Evolutionary conservation across 1,140 invertebrate genomes (phyloP), one percentile per base, ranked within the genome.

Genomic region (Dolichoris vasculosae): DNA sequence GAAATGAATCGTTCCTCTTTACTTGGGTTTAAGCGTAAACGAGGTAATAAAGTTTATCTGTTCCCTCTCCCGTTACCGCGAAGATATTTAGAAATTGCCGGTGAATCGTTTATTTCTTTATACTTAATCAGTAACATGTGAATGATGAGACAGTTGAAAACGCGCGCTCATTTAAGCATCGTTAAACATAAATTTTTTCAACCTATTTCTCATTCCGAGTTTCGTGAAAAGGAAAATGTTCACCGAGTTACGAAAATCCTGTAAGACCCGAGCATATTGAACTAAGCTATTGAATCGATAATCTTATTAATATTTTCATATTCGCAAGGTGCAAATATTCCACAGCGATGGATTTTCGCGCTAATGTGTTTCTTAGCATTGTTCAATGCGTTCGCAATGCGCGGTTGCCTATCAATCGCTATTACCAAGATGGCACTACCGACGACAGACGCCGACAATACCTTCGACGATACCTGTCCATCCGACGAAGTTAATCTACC

Each of bases 371-470:
- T 98, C 90, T 90, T 97, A 86, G 97, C 96, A 30, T 95, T 97
- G 40, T 95, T 96, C 43, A 97, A 97, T 90, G 96, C 97, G 4
- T 98, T 98, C 90, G 96, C 97, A 23, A 97, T 98, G 96, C 94
- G 98, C 46, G 96, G 97, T 2, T 97, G 97, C 88, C 94, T 99
- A 13, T 98, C 97, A 87, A 95, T 98, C 38, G 97, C 97, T 7
- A 98, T 99, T 88, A 98, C 98, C 26, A 96, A 97, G 89, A 98
- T 99, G 97, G 96, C 96, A 0, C 63, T 90, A 0, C 91, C 92
- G 46, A 55, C 81, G 0, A 40, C 32, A 1, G 35, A 2, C 6
- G 4, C 38, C 17, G 64, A 82, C 35, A 23, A 48, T 71, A 35
- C 43, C 4, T n/a, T 48, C 13, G 64, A 71, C 17, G 64, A 82